Percentiles rank a stretch among this genome's conserved stretches.
Conservation (phyloP, 92 coral and sea anemone species). For the Hydrozoanthus gracilis region DNA sequence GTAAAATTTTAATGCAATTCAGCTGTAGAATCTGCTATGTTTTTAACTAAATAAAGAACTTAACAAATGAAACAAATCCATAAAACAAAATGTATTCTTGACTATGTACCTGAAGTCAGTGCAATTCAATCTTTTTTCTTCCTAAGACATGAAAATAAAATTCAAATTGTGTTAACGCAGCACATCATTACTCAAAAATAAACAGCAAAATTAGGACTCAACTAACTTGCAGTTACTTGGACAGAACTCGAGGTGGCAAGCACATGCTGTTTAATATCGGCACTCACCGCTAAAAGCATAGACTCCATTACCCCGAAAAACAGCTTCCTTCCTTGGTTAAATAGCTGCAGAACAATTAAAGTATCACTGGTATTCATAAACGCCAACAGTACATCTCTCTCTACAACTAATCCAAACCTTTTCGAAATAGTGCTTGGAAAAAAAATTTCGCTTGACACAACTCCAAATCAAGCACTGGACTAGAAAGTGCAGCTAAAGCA, state of each 20-base stretch:
- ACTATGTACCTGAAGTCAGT: conserved; percentile 31
- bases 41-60: too few species aligned
- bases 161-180: neutral
- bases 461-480: too few species aligned
- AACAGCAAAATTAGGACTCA: neutral
- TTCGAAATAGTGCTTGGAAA: too few species aligned
- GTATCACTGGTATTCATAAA: neutral
- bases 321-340: conserved; percentile 14
- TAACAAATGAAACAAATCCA: too few species aligned
- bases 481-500: too few species aligned
- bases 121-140: conserved; percentile 39
- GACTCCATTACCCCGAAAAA: conserved; percentile 38
- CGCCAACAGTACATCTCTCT: too few species aligned
- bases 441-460: too few species aligned
- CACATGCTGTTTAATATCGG: too few species aligned
- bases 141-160: conserved; percentile 2
- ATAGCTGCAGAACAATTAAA: conserved; percentile 2
- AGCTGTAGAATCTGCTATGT: too few species aligned
- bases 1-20: too few species aligned
- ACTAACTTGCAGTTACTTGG: too few species aligned
- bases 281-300: conserved; percentile 45
- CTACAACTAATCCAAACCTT: too few species aligned
- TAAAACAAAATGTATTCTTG: neutral
- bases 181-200: neutral
- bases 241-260: neutral